These are phyloP conservation scores for Poeciliopsis paucimaculata DNA, from an alignment of 2,797 vertebrate species.

Conservation along the genomic window DNA sequence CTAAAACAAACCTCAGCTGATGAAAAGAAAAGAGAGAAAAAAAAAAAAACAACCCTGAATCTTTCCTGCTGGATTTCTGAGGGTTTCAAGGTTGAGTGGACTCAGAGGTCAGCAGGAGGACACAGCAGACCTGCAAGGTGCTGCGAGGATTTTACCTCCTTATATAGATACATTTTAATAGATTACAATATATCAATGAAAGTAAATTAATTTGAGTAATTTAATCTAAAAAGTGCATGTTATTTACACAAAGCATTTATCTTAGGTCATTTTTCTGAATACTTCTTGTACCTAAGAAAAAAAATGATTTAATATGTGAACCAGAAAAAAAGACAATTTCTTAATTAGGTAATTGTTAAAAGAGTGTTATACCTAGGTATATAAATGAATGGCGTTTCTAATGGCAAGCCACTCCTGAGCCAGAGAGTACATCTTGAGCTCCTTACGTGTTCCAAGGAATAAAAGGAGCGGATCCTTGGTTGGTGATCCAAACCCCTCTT, in stretches of 20 bases:
- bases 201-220: not conserved
- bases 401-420: not conserved
- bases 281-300: not conserved
- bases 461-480: not conserved
- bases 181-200: not conserved
- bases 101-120: constrained; percentile 4
- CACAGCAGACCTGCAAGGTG: not conserved
- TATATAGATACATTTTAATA: not conserved
- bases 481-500: not conserved
- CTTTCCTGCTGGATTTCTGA: not conserved
- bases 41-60: not conserved
- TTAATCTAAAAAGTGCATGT: not conserved
- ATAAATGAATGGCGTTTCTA: not conserved
- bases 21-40: constrained; percentile 10
- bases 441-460: not conserved
- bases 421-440: not conserved
- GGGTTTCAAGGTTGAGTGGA: constrained; percentile 4
- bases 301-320: not conserved
- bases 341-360: not conserved
- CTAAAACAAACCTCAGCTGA: constrained; percentile 17
- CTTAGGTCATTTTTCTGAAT: not conserved
- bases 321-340: not conserved
- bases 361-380: not conserved
- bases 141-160: not conserved
- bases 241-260: not conserved